A percentile compares a stretch with the other conserved stretches of the same genome.
Evolutionary conservation across 2,113 vertebrate species (phyloP).

Genomic region (Eptatretus burgeri): DNA sequence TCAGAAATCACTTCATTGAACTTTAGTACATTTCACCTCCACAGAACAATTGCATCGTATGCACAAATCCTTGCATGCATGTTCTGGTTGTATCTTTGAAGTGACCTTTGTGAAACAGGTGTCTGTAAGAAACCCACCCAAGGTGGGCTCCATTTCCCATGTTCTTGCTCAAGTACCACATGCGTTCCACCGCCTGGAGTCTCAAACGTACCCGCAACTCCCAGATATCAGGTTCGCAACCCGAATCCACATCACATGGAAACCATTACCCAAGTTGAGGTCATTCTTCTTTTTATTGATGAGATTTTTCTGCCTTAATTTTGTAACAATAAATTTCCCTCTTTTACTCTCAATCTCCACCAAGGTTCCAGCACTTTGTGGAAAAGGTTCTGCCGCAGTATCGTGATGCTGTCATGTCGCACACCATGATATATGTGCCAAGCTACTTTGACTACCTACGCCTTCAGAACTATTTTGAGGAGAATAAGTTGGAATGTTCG

Average conservation of each 20-base stretch:
- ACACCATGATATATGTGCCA: constrained; percentile 58
- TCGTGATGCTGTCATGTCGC: constrained; percentile 68
- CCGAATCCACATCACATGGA: not conserved
- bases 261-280: no score
- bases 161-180: constrained; percentile 71
- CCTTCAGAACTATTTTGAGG: constrained; percentile 69
- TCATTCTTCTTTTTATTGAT: no score
- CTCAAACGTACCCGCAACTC: constrained; percentile 21
- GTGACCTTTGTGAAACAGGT: constrained; percentile 19
- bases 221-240: constrained; percentile 31
- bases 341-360: no score
- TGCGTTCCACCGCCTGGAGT: constrained; percentile 48
- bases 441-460: constrained; percentile 84
- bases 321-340: not conserved
- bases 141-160: constrained; percentile 47
- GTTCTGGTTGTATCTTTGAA: no score
- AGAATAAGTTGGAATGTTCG: constrained; percentile 41
- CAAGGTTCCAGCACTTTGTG: constrained; percentile 58
- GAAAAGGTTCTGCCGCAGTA: constrained; percentile 66
- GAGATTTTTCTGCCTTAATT: not conserved
- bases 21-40: no score
- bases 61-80: no score
- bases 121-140: constrained; percentile 26
- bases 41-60: no score
- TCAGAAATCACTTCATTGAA: no score